phyloP scores from a whole-genome alignment of 2,888 invertebrate species.

The Pinctada fucata region DNA sequence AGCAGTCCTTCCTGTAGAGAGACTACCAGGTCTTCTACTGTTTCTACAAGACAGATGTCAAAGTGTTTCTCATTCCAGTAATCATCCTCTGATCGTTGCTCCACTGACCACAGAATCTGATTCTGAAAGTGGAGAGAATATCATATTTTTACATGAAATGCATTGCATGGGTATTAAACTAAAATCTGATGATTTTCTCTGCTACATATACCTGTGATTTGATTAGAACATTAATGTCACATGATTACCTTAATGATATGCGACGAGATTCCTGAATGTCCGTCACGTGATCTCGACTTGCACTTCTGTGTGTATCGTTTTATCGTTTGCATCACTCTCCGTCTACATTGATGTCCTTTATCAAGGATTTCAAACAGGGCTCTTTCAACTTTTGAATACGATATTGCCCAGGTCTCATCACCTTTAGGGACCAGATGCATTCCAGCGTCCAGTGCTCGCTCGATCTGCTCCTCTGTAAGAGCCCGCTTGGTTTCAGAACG shows the following conservation, averaged over 20 bases:
- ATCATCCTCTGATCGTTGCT: conserved; percentile 10
- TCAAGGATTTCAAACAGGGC: conserved; percentile 30
- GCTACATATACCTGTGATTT: too few relatives aligned
- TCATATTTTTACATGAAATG: too few relatives aligned
- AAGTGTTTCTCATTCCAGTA: conserved; percentile 35
- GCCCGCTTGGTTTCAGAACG: conserved; percentile 38
- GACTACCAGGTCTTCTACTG: conserved; percentile 19
- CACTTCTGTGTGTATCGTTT: conserved; percentile 27
- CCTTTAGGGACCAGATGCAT: conserved; percentile 41
- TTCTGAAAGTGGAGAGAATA: conserved; percentile 23
- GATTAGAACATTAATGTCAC: too few relatives aligned
- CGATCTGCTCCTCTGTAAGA: conserved; percentile 17
- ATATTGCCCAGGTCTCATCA: conserved; percentile 30
- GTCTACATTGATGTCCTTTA: conserved; percentile 35
- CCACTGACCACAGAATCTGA: conserved; percentile 31
- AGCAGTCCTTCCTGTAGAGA: conserved; percentile 26
- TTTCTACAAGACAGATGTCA: conserved; percentile 23
- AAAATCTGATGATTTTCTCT: too few relatives aligned
- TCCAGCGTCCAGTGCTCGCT: conserved; percentile 19
- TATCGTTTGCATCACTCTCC: conserved; percentile 22
- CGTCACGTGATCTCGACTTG: conserved; percentile 2
- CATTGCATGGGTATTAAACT: too few relatives aligned
- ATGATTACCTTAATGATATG: conserved; percentile 35
- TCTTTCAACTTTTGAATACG: conserved; percentile 35
- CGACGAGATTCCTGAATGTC: conserved; percentile 27